Evolutionary conservation across 2,113 vertebrate genomes (phyloP).

Genomic region (Barbus barbus): DNA sequence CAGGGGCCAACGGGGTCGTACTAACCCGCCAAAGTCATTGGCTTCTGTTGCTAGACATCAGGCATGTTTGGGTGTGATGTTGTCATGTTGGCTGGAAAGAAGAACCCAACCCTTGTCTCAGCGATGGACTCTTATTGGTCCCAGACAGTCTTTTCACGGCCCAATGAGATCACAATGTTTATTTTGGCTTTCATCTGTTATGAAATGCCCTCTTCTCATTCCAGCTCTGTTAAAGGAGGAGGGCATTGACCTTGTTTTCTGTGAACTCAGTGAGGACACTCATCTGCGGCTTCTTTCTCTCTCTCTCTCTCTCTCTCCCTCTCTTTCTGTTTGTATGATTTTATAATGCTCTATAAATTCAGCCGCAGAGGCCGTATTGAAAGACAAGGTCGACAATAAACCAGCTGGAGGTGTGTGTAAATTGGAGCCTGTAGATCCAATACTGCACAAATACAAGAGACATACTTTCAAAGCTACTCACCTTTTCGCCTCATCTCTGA

Average conservation of each 20-base stretch:
- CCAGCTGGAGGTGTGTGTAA: constrained; percentile 36
- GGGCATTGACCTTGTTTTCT: constrained; percentile 11
- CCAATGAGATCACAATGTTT: constrained; percentile 37
- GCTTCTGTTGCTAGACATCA: constrained; percentile 5
- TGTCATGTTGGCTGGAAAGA: not conserved
- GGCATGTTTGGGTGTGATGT: constrained; percentile 20
- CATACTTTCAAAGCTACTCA: not conserved
- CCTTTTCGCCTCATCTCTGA: constrained; percentile 6
- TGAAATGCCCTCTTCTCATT: constrained; percentile 17
- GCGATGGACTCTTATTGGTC: not conserved
- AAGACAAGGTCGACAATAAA: constrained; percentile 51
- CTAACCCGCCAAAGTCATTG: not conserved
- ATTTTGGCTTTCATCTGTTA: constrained; percentile 26
- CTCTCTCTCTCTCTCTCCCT: constrained; percentile 1
- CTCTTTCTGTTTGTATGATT: constrained; percentile 33
- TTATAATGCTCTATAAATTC: constrained; percentile 49
- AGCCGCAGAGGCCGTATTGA: constrained; percentile 41
- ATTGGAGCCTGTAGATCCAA: constrained; percentile 31
- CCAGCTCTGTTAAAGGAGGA: not conserved
- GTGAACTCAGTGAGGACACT: constrained; percentile 25
- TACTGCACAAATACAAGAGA: not conserved
- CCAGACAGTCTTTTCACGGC: constrained; percentile 15
- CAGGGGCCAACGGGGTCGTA: not conserved
- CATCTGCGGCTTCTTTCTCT: not conserved
- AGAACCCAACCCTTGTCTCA: constrained; percentile 21